Percentiles rank a stretch among this genome's conserved stretches.
Evolutionary conservation across 1,140 invertebrate species (phyloP).

Genomic region (Sweltsa coloradensis): DNA sequence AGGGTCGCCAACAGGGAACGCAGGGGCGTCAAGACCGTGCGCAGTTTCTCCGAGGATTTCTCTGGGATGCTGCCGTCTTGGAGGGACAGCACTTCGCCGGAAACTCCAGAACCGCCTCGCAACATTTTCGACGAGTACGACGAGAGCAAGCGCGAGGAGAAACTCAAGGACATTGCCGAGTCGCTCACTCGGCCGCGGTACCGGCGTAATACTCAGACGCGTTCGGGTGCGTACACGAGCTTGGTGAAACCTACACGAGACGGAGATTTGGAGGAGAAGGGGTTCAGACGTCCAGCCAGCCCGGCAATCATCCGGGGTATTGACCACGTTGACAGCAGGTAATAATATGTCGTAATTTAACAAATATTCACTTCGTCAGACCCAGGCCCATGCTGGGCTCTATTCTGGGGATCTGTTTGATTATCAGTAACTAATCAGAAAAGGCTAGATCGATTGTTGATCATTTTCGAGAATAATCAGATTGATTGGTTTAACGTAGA

Average conservation of each 20-base stretch:
- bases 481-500: too few species aligned
- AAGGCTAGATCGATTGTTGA: too few species aligned
- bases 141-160: conserved; percentile 47
- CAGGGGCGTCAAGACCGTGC: conserved; percentile 18
- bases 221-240: not conserved
- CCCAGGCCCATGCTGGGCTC: too few species aligned
- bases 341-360: too few species aligned
- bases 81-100: conserved; percentile 11
- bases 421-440: too few species aligned
- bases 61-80: conserved; percentile 21
- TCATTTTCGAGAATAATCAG: too few species aligned
- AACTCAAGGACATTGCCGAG: conserved; percentile 58
- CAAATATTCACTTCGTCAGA: too few species aligned
- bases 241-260: conserved; percentile 5
- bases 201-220: conserved; percentile 2
- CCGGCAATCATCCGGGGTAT: not conserved
- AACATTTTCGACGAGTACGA: conserved; percentile 26
- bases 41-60: conserved; percentile 23
- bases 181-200: conserved; percentile 28
- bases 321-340: conserved; percentile 5
- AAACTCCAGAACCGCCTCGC: not conserved
- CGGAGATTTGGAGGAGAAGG: conserved; percentile 9
- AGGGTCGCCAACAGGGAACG: conserved; percentile 21
- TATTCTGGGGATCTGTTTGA: too few species aligned
- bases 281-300: not conserved